Base-by-base conservation (phyloP, 2,113 vertebrate genomes). In the Prietella phreatophila region DNA sequence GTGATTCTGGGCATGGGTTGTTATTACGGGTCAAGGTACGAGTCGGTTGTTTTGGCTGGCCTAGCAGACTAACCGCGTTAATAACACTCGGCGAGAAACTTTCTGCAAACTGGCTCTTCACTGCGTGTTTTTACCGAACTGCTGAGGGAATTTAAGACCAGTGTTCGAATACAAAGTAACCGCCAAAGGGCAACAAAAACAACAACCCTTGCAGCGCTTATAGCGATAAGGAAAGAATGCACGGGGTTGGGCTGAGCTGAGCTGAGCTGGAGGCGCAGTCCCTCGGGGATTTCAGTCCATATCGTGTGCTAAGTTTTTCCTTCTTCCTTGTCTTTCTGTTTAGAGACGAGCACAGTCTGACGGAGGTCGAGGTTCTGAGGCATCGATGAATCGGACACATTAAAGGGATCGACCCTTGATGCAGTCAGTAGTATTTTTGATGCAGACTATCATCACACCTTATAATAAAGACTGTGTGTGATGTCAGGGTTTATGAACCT, bases 361-460 rank as follows among this genome's bases (percentile, higher is more conserved):
- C 39, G 58, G 36, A 42, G 67, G 13, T 10, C 47, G 82, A 56
- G 84, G 15, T 87, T 87, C 50, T 80, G 27, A 86, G 78, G 82
- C 69, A n/a, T 89, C 85, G 47, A 88, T 87, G 79, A 47, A 67
- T 78, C 55, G 47, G 82, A 39, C 53, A 61, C 53, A 86, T 82
- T 88, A 84, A 91, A 86, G 85, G 85, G 83, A 63, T 58, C 19
- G 2, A 30, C 22, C 13, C 5, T 53, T 30, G n/a, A 30, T 69
- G n/a, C n/a, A n/a, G n/a, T n/a, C n/a, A n/a, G n/a, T n/a, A n/a
- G n/a, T n/a, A 30, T 71, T 71, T 69, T 13, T 65, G 1, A 61
- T 67, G 13, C 65, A 33, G 30, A 67, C 63, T 9, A 15, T 33
- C 65, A 67, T 5, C 65, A 67, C 33, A 6, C 4, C 3, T 6